Conservation (phyloP, 2,888 invertebrate species). For the Kryphioiulus occultus region DNA sequence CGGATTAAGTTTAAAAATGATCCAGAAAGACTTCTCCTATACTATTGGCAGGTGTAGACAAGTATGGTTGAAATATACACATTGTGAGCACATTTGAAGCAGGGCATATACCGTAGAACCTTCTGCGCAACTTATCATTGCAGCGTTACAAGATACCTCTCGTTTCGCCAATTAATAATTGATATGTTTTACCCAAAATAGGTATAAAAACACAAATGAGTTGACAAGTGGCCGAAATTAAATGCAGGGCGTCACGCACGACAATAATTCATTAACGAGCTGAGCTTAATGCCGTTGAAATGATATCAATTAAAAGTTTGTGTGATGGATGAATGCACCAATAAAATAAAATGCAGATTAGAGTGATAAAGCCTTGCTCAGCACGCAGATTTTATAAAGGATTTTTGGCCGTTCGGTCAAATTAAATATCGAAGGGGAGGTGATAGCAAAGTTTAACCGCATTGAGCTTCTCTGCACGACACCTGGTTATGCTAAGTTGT, state of each 20-base stretch:
- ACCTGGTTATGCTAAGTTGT: background rate
- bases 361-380: background rate
- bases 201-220: background rate
- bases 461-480: constrained; percentile 20
- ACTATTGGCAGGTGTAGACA: too few species aligned
- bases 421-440: background rate
- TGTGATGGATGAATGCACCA: constrained; percentile 25
- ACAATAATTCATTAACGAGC: background rate
- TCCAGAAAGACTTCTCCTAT: too few species aligned
- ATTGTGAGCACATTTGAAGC: too few species aligned
- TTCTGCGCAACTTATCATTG: too few species aligned
- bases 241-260: background rate
- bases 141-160: too few species aligned
- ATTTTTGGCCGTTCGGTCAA: background rate
- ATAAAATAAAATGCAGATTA: constrained; percentile 35
- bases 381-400: background rate
- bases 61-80: too few species aligned
- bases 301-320: background rate
- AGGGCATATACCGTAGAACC: too few species aligned
- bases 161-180: background rate
- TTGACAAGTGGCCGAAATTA: background rate
- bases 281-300: background rate
- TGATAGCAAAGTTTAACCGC: background rate
- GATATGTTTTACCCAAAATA: background rate
- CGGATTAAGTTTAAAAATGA: too few species aligned